phyloP scores from a whole-genome alignment of 2,113 vertebrate genomes.

The Aythya baeri region DNA sequence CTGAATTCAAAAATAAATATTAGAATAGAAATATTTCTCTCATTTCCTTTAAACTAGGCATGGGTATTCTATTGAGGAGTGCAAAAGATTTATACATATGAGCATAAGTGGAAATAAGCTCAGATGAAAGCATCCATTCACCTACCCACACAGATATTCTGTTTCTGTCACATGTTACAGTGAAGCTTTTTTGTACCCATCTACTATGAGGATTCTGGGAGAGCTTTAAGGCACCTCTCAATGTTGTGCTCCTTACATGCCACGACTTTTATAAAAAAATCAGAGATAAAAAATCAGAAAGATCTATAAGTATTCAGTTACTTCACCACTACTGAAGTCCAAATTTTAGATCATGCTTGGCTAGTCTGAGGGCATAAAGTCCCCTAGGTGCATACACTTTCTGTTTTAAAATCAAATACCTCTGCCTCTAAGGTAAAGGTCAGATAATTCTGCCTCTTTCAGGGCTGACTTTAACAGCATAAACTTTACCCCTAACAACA shows the following conservation, averaged over 20 bases:
- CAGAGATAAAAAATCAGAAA: not conserved
- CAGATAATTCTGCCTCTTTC: not conserved
- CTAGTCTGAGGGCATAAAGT: not conserved
- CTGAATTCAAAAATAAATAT: not conserved
- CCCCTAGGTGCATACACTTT: not conserved
- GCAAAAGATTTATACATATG: not conserved
- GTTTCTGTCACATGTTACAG: not conserved
- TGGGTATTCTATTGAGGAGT: not conserved
- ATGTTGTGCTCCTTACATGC: not conserved
- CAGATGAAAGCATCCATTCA: not conserved
- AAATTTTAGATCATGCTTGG: not conserved
- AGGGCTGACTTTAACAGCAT: not conserved
- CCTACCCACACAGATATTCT: not conserved
- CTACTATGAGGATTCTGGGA: not conserved
- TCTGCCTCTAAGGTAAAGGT: not conserved
- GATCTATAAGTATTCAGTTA: not conserved
- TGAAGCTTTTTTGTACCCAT: not conserved
- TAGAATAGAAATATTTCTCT: not conserved
- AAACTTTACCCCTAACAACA: not conserved
- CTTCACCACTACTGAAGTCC: not conserved
- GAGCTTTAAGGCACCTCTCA: not conserved
- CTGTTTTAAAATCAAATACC: not conserved
- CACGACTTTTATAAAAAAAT: not conserved
- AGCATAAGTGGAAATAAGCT: not conserved
- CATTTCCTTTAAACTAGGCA: not conserved